phyloP scores from a whole-genome alignment of 2,113 vertebrate species.

The Erpornis zantholeuca region DNA sequence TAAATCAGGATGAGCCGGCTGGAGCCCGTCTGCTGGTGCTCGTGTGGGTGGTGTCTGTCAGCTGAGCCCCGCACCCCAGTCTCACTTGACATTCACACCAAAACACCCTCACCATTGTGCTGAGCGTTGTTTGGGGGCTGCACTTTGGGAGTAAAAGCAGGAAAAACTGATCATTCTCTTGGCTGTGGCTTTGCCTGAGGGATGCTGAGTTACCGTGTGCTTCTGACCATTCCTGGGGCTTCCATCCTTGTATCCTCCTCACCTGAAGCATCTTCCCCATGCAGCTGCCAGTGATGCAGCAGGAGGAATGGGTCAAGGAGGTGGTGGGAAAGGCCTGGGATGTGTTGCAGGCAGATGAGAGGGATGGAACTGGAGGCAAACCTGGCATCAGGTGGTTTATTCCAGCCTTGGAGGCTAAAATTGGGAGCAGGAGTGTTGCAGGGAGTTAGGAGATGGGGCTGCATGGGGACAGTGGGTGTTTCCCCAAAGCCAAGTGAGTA shows the following conservation, averaged over 20 bases:
- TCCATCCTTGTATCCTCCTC: background rate
- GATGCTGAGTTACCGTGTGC: background rate
- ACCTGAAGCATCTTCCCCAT: background rate
- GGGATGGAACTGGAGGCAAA: background rate
- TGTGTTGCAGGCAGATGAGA: background rate
- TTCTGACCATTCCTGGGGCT: rapidly evolving
- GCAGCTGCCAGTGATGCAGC: background rate
- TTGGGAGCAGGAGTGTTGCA: rapidly evolving
- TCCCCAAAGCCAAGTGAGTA: background rate
- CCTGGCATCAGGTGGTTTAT: background rate
- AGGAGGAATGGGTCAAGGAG: background rate
- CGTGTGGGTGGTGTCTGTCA: background rate
- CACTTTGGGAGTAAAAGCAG: background rate
- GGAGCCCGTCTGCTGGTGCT: background rate
- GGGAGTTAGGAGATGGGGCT: background rate
- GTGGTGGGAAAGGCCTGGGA: background rate
- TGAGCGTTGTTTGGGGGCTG: rapidly evolving
- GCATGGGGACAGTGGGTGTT: background rate
- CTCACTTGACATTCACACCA: background rate
- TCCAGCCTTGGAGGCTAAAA: background rate
- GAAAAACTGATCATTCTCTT: background rate
- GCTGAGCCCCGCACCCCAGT: background rate
- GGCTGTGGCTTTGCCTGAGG: background rate
- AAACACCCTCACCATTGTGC: background rate
- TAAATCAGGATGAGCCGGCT: background rate